Evolutionary conservation across 2,113 vertebrate species (phyloP), one percentile per base, ranked within the genome.

Genomic region (Elanus axillaris): DNA sequence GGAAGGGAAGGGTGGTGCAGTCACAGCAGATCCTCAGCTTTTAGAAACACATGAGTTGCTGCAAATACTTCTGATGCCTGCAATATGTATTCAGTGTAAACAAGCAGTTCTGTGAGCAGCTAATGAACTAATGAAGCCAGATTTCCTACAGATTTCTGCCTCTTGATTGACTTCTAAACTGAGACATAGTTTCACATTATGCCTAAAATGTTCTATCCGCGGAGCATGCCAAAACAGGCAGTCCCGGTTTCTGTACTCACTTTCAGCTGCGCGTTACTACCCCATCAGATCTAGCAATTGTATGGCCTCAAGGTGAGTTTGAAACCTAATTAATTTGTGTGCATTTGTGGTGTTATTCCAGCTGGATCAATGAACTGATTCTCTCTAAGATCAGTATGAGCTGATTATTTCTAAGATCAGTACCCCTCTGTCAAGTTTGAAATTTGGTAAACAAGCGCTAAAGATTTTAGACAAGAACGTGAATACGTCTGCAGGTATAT

Each of bases 41-140:
- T 93, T 69, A 74, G 76, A 69, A 95, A 86, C 52, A 91, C 55
- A 91, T 59, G 55, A 86, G 38, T 53, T 62, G 22, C 59, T 81
- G 56, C 73, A 93, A 85, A 93, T 90, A 68, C 52, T 95, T 93
- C 53, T 96, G 92, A 96, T 90, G 85, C 59, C 45, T 93, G 59
- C 92, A 95, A 90, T 94, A 95, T 93, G 94, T 72, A 42, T 27
- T 86, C 85, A 38, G 42, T 80, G 71, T 93, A 94, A 96, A 93
- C 62, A 95, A 86, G 59, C 42, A 69, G 23, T 94, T 94, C 79
- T 96, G 47, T 31, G 66, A 97, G n/a, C 63, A 96, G 68, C 63
- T 96, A 92, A 95, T 94, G 86, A 77, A 77, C 88, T 80, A 92
- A 94, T 84, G 91, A 84, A 93, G 93, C 83, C 94, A 96, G 68